Evolutionary conservation across 2,797 vertebrate species (phyloP), one percentile per base, ranked within the genome.

Genomic region (Fistularia commersonii): DNA sequence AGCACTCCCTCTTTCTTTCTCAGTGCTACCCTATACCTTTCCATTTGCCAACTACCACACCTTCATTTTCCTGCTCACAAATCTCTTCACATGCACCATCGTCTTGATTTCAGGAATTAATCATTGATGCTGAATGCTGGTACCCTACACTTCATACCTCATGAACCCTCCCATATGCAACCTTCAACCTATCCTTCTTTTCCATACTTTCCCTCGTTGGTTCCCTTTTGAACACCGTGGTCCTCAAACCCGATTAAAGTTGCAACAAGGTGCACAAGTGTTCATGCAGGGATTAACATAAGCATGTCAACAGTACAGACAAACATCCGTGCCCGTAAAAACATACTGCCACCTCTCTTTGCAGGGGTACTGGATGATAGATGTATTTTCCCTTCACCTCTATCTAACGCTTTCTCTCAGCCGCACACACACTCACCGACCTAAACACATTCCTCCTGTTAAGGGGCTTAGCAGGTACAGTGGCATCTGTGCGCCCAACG

Each of bases 401-500:
- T 34, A 8, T 35, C 11, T 15, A 40, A 53, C 54, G 6, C 35
- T 35, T 41, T 35, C 36, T 12, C 36, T 14, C 12, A 15, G 12
- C 40, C 51, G 57, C 60, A 59, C 47, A 38, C 45, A 38, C 50
- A 48, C 33, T 36, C 45, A 44, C 38, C 41, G 49, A 37, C 41
- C 59, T 36, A 52, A n/a, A 38, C 51, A 42, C 45, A 49, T 43
- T 5, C 39, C 61, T 34, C 57, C 66, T 48, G 61, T 64, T 77
- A 61, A 61, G 84, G 72, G 70, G 65, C 77, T 64, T 64, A 74
- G 70, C 66, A 70, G 73, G 72, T 78, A 74, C 76, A 60, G 77
- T 64, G 59, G 74, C 86, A 88, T 84, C 81, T 88, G 84, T 61
- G 69, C 36, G 33, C 77, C 62, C 69, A 65, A 71, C 67, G 68